Evolutionary conservation across 2,888 invertebrate genomes (phyloP), one percentile per base, ranked within the genome.

Genomic region (Caenorhabditis virilis): DNA sequence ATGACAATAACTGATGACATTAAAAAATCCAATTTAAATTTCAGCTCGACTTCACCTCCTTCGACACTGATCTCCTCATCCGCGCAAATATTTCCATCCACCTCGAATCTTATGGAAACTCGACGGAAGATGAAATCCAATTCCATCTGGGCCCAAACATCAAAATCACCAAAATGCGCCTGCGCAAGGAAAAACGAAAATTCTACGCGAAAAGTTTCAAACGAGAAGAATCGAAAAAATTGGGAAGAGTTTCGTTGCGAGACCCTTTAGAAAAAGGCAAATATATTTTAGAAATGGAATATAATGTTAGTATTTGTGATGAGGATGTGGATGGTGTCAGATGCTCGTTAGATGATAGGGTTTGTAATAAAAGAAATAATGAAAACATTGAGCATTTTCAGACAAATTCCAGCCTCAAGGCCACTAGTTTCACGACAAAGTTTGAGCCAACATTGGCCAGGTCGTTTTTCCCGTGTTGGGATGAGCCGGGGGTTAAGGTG

Each of bases 401-500:
- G 27, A 42, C 35, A 6, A 65, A 67, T 20, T 46, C 59, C 5
- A 39, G 50, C 2, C 27, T 67, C 18, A 42, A 49, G 25, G 69
- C 68, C 1, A 58, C 61, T 3, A 65, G 69, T 11, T 80, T 81
- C 54, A 78, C 79, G 3, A 81, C 81, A 11, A 82, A 80, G 53
- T 82, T 81, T 47, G 79, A 81, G 52, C 81, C 81, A 9, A 72
- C 76, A 0, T 69, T 78, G n/a, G 81, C 81, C 2, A 42, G 77
- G 15, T 67, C 76, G 5, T 79, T 81, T 49, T 56, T 81, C 20
- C 81, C 81, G 1, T 78, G 81, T 47, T 81, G 79, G 79, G 81
- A 81, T 46, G 79, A 81, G 52, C 79, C 79, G 23, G 68, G 74
- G 16, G 57, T 80, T 50, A 77, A 77, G 55, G n/a, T n/a, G n/a